Evolutionary conservation across 2,797 vertebrate genomes (phyloP), one percentile per base, ranked within the genome.

Genomic region (Gymnodraco acuticeps): DNA sequence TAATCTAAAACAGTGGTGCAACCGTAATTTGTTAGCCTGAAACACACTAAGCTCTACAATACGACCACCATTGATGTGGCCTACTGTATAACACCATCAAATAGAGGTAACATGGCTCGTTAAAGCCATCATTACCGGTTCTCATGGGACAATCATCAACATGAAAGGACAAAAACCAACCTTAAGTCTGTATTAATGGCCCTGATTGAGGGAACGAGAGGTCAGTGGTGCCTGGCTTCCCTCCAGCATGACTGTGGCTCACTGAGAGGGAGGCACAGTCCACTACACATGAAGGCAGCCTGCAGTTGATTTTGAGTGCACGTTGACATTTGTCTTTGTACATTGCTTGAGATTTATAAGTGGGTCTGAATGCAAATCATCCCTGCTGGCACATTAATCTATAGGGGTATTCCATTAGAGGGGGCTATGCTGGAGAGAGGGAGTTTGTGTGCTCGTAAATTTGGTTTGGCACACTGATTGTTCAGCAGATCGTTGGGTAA

Each of bases 321-420:
- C 70, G 77, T 73, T 77, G 71, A 81, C 92, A 88, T 91, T 80
- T 62, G 77, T 90, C 88, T 89, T 78, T 66, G 74, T 76, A 80
- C 84, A 82, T 72, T 85, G 83, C 73, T 67, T 43, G 62, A 89
- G 88, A 93, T 92, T 93, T 94, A 92, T 92, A 52, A 78, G 62
- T 16, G 65, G 73, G 77, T 65, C 80, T 76, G 87, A 88, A 92
- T 92, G 91, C 91, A 93, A 94, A 94, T 93, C 90, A 92, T 91
- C 77, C 88, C 80, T 16, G 82, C 15, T 55, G 59, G 81, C 90
- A 91, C 92, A 91, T 93, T 93, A 89, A 92, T 94, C 91, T 88
- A 82, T 64, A 60, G 82, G 76, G 80, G 84, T 86, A 89, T 93
- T 94, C 93, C 91, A 94, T 93, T 92, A 92, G 85, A 84, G 62